Evolutionary conservation across 92 coral and sea anemone genomes (phyloP).

Genomic region (Montipora capitata): DNA sequence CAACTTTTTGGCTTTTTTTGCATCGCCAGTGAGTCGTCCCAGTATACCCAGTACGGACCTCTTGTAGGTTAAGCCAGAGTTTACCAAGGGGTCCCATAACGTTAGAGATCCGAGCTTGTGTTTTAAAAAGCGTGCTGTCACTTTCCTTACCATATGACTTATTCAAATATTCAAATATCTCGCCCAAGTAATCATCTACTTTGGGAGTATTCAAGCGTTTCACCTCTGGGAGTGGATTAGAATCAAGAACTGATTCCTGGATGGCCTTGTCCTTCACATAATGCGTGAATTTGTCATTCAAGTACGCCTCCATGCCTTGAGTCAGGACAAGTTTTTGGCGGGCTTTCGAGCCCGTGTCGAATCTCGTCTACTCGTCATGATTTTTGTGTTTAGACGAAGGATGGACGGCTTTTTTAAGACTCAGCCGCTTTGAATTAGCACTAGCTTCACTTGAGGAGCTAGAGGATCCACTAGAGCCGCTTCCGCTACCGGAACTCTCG

Average conservation of each 20-base stretch:
- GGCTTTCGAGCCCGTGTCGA: conserved; percentile 16
- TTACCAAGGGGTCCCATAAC: conserved; percentile 67
- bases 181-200: conserved; percentile 53
- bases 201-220: conserved; percentile 19
- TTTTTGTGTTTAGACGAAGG: not conserved
- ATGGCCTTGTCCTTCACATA: conserved; percentile 46
- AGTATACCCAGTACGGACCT: conserved; percentile 37
- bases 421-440: not conserved
- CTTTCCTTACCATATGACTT: conserved; percentile 34
- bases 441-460: not conserved
- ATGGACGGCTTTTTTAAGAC: not conserved
- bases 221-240: conserved; percentile 36
- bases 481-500: not conserved
- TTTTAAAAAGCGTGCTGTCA: conserved; percentile 22
- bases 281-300: conserved; percentile 13
- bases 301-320: conserved; percentile 16
- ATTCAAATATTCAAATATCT: conserved; percentile 45
- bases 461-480: not conserved
- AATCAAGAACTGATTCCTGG: conserved; percentile 36
- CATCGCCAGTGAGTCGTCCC: conserved; percentile 44
- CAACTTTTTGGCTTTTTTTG: conserved; percentile 54
- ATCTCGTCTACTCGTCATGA: conserved; percentile 15
- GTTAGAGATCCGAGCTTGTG: conserved; percentile 39
- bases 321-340: conserved; percentile 14
- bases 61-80: conserved; percentile 40